phyloP scores from a whole-genome alignment of 2,113 vertebrate species.

The Mormyrus iriodes region DNA sequence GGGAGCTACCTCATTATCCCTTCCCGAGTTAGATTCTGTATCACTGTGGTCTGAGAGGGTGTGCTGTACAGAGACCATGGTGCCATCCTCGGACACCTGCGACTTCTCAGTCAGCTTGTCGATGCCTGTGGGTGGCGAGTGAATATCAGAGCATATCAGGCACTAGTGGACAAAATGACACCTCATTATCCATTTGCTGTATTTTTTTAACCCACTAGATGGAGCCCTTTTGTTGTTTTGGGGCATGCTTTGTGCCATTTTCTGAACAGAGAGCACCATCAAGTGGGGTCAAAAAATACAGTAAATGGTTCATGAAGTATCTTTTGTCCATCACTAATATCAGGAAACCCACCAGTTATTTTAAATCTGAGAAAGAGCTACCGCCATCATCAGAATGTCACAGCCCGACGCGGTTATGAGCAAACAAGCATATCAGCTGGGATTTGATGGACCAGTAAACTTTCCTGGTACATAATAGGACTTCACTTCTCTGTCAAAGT shows the following conservation, averaged over 20 bases:
- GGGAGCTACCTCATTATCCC: constrained; percentile 59
- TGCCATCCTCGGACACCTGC: constrained; percentile 94
- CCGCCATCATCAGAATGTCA: neutral
- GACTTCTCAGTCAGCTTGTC: constrained; percentile 97
- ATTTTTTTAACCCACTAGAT: neutral
- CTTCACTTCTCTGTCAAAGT: neutral
- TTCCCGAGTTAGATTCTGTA: constrained; percentile 60
- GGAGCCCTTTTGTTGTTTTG: too few relatives aligned
- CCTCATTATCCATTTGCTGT: neutral
- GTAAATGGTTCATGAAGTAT: neutral
- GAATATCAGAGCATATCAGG: neutral
- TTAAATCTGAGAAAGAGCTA: neutral
- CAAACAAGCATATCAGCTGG: neutral
- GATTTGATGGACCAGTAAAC: neutral
- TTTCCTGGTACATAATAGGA: neutral
- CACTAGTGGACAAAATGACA: neutral
- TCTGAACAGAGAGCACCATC: neutral
- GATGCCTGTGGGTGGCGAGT: constrained; percentile 62
- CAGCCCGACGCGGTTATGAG: neutral
- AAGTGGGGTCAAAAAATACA: neutral
- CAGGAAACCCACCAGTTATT: neutral
- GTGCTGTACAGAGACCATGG: constrained; percentile 76
- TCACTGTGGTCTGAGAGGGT: constrained; percentile 56
- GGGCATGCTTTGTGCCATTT: neutral
- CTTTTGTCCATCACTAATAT: neutral